A percentile compares a stretch with the other conserved stretches of the same genome.
Evolutionary conservation across 2,113 vertebrate species (phyloP).

Genomic region (Neoarius graeffei): DNA sequence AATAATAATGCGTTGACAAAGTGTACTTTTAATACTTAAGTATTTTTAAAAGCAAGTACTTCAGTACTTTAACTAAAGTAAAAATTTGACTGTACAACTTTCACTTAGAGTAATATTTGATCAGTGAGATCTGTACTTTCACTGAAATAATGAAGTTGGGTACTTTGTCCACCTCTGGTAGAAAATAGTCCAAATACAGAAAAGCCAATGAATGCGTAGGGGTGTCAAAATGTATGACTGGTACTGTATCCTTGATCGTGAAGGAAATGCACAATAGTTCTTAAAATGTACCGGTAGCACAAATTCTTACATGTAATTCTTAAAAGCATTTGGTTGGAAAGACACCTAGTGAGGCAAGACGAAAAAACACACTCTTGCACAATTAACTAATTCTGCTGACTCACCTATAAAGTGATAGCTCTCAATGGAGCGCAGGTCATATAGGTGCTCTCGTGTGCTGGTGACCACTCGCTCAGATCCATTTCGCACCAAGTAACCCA

Average conservation of each 20-base stretch:
- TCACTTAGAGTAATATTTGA: too few species aligned
- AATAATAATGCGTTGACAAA: too few species aligned
- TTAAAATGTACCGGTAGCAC: not conserved
- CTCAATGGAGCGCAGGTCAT: constrained; percentile 97
- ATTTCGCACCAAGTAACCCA: constrained; percentile 97
- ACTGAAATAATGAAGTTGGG: too few species aligned
- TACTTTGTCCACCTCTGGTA: too few species aligned
- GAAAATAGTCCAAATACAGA: too few species aligned
- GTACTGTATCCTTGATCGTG: not conserved
- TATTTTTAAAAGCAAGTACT: too few species aligned
- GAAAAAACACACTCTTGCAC: not conserved
- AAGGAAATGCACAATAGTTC: not conserved
- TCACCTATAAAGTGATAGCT: constrained; percentile 99
- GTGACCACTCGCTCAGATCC: constrained; percentile 98
- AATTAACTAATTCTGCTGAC: constrained; percentile 69
- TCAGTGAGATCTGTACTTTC: too few species aligned
- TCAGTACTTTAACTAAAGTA: too few species aligned
- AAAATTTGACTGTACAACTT: too few species aligned
- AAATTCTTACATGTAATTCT: not conserved
- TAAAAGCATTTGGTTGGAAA: not conserved
- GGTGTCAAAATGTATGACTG: too few species aligned
- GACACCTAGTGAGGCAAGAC: not conserved
- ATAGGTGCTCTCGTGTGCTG: constrained; percentile 97
- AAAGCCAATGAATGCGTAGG: too few species aligned
- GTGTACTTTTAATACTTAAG: too few species aligned